Evolutionary conservation across 2,797 vertebrate species (phyloP).

Genomic region (Acipenser transmontanus): DNA sequence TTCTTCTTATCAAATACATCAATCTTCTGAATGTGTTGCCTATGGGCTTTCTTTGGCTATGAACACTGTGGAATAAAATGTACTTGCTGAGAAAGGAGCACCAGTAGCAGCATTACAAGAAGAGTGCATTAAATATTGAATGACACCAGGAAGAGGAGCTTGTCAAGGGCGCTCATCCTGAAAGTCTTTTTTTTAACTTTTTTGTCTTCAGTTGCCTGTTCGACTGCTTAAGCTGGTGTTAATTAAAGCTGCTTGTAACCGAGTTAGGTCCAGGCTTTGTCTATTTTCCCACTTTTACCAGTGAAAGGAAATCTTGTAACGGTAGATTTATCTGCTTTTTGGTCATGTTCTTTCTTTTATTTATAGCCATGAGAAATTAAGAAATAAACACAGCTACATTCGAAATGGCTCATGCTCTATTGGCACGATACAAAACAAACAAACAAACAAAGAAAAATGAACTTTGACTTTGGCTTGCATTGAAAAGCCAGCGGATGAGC

Average conservation of each 20-base stretch:
- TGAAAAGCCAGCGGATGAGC: constrained; percentile 11
- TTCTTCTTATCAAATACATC: constrained; percentile 29
- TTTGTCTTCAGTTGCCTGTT: constrained; percentile 46
- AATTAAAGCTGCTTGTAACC: constrained; percentile 65
- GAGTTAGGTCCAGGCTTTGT: constrained; percentile 47
- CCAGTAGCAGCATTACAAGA: constrained; percentile 55
- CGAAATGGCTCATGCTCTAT: constrained; percentile 10
- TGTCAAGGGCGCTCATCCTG: constrained; percentile 58
- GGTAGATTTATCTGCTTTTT: constrained; percentile 21
- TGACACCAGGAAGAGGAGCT: constrained; percentile 55
- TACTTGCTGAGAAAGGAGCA: constrained; percentile 56
- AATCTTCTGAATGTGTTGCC: constrained; percentile 56
- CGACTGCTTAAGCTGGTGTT: constrained; percentile 62
- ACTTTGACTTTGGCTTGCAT: background rate
- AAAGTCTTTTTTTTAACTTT: constrained; percentile 63
- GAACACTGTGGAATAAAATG: constrained; percentile 63
- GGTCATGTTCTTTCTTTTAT: constrained; percentile 18
- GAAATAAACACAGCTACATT: constrained; percentile 12
- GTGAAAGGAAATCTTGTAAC: constrained; percentile 27
- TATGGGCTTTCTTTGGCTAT: constrained; percentile 56
- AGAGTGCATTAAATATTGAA: constrained; percentile 64
- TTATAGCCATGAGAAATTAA: constrained; percentile 18
- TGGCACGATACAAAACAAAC: too few species aligned
- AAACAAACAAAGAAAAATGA: too few species aligned
- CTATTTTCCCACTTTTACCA: constrained; percentile 31